phyloP scores from a whole-genome alignment of 2,888 invertebrate species.

The Bruchidius siliquastri region DNA sequence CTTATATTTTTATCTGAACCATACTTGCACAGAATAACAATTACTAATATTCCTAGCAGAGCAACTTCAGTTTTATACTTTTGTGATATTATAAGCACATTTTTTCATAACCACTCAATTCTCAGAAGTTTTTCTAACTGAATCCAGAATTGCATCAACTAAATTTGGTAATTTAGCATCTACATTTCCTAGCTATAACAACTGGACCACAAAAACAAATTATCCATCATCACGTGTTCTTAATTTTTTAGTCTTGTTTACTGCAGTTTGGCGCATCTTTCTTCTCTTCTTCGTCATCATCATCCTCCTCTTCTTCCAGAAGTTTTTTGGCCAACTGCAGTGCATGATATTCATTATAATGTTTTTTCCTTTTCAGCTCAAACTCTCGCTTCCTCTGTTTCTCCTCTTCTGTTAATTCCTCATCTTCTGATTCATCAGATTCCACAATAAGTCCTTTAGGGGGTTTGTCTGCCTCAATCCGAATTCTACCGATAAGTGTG shows the following conservation, averaged over 20 bases:
- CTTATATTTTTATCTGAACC: too few relatives aligned
- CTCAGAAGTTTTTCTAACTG: too few relatives aligned
- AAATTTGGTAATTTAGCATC: not conserved
- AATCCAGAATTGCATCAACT: too few relatives aligned
- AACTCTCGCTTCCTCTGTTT: constrained; percentile 71
- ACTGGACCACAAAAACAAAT: not conserved
- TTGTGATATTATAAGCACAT: too few relatives aligned
- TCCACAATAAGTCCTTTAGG: constrained; percentile 49
- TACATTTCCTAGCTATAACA: not conserved
- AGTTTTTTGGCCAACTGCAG: constrained; percentile 87
- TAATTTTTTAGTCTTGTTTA: not conserved
- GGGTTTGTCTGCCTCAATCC: constrained; percentile 45
- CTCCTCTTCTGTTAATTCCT: constrained; percentile 51
- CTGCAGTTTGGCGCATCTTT: constrained; percentile 1
- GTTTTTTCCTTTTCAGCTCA: constrained; percentile 89
- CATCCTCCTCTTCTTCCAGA: constrained; percentile 85
- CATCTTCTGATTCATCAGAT: constrained; percentile 37
- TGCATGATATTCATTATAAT: constrained; percentile 97
- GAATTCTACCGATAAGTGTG: constrained; percentile 31
- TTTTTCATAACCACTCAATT: too few relatives aligned
- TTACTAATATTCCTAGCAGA: too few relatives aligned
- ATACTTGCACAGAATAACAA: too few relatives aligned
- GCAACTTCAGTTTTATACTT: too few relatives aligned
- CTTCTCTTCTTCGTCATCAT: constrained; percentile 51
- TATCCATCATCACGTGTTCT: not conserved